Base-by-base conservation (phyloP, 2,888 invertebrate genomes). In the Clusia tigrina region DNA sequence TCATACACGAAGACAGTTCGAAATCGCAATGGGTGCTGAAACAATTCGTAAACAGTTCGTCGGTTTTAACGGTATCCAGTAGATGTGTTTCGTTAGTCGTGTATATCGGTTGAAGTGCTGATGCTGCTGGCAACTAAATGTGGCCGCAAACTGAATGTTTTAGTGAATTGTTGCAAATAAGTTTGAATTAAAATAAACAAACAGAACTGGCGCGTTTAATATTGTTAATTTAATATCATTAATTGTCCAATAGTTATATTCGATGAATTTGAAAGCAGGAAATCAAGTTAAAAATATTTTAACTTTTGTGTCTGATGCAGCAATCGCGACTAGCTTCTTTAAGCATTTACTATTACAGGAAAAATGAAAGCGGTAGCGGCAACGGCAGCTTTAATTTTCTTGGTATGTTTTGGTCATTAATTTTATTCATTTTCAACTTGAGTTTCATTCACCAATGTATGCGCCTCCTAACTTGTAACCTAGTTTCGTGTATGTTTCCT, bases 401-500 rank as follows among this genome's bases (percentile, higher is more conserved):
- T 22, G 48, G 48, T 48, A 48, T 48, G 48, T 48, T 22, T 48
- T 48, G 48, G 20, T 20, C 48, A 48, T 48, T 48, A 48, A 48
- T 48, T 48, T 48, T 22, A 20, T 48, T 42, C 12, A n/a, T 42
- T 42, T 42, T 17, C n/a, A 42, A 42, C 42, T 42, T 5, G 3
- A 42, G 15, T 42, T 17, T 15, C 3, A n/a, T 42, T 6, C 42
- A 42, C n/a, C n/a, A 5, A 32, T 32, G 5, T 32, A 9, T 9
- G 32, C 32, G 32, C 32, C 12, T 32, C 12, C 6, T 12, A 32
- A 3, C 42, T 42, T 12, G 42, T 42, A 42, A 42, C 42, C 42
- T 42, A 42, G 42, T 42, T 42, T 42, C n/a, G 5, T 42, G 42
- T 42, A n/a, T n/a, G 9, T 6, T 42, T 6, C n/a, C 3, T n/a